These are phyloP conservation scores for Notodonta dromedarius DNA, from an alignment of 2,888 invertebrate genomes.

Conservation along the genomic window DNA sequence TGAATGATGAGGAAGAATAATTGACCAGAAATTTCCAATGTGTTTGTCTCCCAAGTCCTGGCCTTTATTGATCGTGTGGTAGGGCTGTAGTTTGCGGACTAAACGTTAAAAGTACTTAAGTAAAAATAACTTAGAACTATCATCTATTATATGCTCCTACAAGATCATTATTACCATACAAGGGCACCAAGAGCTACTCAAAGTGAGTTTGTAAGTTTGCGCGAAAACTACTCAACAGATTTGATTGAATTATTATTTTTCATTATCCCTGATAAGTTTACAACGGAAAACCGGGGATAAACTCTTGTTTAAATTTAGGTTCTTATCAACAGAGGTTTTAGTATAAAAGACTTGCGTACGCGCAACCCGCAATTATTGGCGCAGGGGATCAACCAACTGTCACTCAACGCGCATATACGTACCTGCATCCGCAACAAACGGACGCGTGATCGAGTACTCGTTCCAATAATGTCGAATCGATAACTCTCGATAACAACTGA, in stretches of 20 bases:
- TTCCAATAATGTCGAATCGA: constrained; percentile 22
- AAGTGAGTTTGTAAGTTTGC: no score
- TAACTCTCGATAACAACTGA: constrained; percentile 8
- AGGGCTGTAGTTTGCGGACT: no score
- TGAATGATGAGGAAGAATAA: no score
- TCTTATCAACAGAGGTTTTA: constrained; percentile 23
- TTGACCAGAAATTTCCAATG: no score
- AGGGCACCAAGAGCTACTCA: no score
- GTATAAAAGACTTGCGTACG: constrained; percentile 34
- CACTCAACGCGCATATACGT: constrained; percentile 12
- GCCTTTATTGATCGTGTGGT: no score
- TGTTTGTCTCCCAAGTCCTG: no score
- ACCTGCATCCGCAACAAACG: constrained; percentile 11
- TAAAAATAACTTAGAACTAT: no score
- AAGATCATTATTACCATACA: no score
- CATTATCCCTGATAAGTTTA: not conserved
- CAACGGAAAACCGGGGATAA: not conserved
- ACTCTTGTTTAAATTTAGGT: not conserved
- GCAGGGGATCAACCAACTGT: constrained; percentile 29
- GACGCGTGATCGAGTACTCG: constrained; percentile 23
- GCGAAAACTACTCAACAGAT: no score
- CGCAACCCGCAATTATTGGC: constrained; percentile 28
- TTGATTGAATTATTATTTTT: not conserved
- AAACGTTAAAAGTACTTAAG: no score
- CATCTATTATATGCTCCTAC: no score